These are phyloP conservation scores for Acronicta psi DNA, from an alignment of 2,888 invertebrate genomes.

Conservation along the genomic window DNA sequence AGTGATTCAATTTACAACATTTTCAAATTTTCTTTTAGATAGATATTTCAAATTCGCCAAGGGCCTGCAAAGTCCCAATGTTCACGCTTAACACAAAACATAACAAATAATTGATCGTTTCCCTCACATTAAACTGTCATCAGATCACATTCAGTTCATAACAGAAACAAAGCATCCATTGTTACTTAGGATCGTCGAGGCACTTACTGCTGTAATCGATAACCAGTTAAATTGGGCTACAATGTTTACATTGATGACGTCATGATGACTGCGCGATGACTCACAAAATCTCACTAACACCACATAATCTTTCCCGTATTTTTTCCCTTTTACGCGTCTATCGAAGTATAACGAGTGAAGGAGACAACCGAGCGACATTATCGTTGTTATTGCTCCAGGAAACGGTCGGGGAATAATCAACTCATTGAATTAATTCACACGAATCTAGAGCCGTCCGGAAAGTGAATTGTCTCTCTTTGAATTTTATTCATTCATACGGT, in stretches of 20 bases:
- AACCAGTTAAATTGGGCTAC: constrained; percentile 57
- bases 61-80: constrained; percentile 1
- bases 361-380: constrained; percentile 41
- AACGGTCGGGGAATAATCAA: constrained; percentile 66
- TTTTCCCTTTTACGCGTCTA: constrained; percentile 20
- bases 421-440: constrained; percentile 68
- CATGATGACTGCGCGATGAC: constrained; percentile 65
- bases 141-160: constrained; percentile 35
- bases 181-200: constrained; percentile 50
- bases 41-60: neutral
- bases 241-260: constrained; percentile 70
- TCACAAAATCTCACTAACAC: constrained; percentile 65
- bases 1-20: too few species aligned
- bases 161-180: constrained; percentile 55
- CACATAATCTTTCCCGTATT: constrained; percentile 45
- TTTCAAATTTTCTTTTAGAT: too few species aligned
- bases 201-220: constrained; percentile 58
- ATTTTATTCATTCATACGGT: constrained; percentile 49
- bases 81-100: constrained; percentile 12
- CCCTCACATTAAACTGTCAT: constrained; percentile 29
- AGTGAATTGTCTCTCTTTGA: constrained; percentile 48
- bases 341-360: constrained; percentile 30
- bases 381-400: constrained; percentile 56
- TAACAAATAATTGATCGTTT: constrained; percentile 26
- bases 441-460: constrained; percentile 57